These are phyloP conservation scores for Tylochromis polylepis DNA, from an alignment of 2,113 vertebrate species.

Conservation along the genomic window DNA sequence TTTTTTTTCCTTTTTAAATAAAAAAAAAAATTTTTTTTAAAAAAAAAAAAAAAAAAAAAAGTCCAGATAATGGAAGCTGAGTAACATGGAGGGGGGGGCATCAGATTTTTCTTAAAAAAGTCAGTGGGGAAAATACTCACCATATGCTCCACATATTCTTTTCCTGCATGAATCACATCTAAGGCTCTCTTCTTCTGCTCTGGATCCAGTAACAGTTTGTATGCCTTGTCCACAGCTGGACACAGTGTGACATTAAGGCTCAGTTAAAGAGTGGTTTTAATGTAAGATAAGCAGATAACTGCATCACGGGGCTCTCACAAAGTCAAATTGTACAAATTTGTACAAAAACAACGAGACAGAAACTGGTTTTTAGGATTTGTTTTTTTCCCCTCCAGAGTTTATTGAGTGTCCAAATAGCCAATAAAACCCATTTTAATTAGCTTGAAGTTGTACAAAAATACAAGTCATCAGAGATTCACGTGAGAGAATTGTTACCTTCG, in stretches of 20 bases:
- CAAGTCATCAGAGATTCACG: neutral
- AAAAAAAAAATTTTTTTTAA: too few species aligned
- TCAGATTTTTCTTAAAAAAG: neutral
- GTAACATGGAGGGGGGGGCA: neutral
- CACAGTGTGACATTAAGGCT: neutral
- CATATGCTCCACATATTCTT: slow-evolving; percentile 93
- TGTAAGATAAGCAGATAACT: neutral
- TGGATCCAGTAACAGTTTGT: slow-evolving; percentile 91
- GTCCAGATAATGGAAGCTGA: neutral
- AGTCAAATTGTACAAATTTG: neutral
- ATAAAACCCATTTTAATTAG: neutral
- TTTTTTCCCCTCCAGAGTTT: neutral
- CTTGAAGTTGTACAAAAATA: neutral
- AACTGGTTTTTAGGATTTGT: neutral
- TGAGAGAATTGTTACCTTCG: slow-evolving; percentile 79
- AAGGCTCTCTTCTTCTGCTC: slow-evolving; percentile 96
- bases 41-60: too few species aligned
- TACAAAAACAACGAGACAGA: neutral
- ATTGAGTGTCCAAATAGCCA: neutral
- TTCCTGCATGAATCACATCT: slow-evolving; percentile 94
- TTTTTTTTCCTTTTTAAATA: too few species aligned
- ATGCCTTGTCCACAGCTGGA: slow-evolving; percentile 95
- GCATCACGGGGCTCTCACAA: neutral
- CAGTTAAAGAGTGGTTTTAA: neutral
- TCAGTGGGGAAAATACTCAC: slow-evolving; percentile 71